phyloP scores from a whole-genome alignment of 2,888 invertebrate genomes.

The Drosophila macrospina region DNA sequence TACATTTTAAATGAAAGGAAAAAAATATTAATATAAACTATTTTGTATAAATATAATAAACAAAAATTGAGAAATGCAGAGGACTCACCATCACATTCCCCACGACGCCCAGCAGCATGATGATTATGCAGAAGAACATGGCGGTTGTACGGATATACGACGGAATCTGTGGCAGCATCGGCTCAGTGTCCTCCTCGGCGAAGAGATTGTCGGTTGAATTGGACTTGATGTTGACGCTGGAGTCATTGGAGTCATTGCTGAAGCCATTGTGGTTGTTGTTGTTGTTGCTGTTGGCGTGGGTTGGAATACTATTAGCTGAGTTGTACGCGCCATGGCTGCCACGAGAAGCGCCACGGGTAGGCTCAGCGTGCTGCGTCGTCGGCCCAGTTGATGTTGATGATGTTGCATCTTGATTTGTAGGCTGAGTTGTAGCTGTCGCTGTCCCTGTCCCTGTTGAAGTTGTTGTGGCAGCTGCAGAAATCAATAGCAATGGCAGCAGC shows the following conservation, averaged over 20 bases:
- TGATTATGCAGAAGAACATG: slow-evolving; percentile 94
- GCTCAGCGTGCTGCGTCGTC: slow-evolving; percentile 67
- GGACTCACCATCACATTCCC: slow-evolving; percentile 93
- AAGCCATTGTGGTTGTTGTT: slow-evolving; percentile 36
- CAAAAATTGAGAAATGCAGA: no score
- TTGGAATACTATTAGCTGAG: slow-evolving; percentile 75
- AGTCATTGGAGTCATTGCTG: background rate
- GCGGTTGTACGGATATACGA: slow-evolving; percentile 95
- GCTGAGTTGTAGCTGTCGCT: slow-evolving; percentile 35
- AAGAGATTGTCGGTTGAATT: slow-evolving; percentile 31
- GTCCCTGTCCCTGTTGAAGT: slow-evolving; percentile 3
- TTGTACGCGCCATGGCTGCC: slow-evolving; percentile 76
- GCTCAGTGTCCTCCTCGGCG: slow-evolving; percentile 58
- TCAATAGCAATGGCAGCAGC: slow-evolving; percentile 6
- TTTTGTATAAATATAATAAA: no score
- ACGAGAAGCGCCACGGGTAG: slow-evolving; percentile 77
- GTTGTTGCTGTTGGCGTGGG: no score
- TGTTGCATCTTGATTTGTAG: slow-evolving; percentile 46
- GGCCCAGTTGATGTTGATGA: slow-evolving; percentile 52
- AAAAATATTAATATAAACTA: no score
- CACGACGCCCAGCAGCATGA: slow-evolving; percentile 95
- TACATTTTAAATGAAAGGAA: no score
- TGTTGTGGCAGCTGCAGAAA: slow-evolving; percentile 16
- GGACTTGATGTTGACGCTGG: slow-evolving; percentile 23
- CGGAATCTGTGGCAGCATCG: slow-evolving; percentile 88